Conservation (phyloP, 35 echinoderm and acorn worm genomes). For the Eucidaris tribuloides region DNA sequence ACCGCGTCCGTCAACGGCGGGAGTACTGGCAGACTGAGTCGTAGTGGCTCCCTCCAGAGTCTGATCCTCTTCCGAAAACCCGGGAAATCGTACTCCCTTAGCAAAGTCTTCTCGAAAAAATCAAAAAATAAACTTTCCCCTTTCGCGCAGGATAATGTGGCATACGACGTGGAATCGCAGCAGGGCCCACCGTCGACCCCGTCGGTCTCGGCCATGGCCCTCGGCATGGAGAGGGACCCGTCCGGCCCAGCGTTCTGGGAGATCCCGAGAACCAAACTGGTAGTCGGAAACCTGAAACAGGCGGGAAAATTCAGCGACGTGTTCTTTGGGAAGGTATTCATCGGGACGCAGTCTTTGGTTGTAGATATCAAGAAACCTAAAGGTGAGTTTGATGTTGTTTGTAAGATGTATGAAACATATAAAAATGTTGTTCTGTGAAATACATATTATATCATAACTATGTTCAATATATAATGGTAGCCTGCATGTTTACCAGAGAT, state of each 20-base stretch:
- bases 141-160: conserved; percentile 17
- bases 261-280: neutral
- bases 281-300: conserved; percentile 2
- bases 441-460: too few species aligned
- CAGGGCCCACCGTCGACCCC: neutral
- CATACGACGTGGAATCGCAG: conserved; percentile 15
- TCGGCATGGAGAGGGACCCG: neutral
- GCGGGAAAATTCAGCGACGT: neutral
- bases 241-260: neutral
- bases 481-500: too few species aligned
- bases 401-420: too few species aligned
- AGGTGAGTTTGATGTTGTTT: too few species aligned
- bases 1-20: neutral
- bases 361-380: neutral
- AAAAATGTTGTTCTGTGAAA: too few species aligned
- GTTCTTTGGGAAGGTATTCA: conserved; percentile 7
- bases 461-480: too few species aligned
- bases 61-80: neutral
- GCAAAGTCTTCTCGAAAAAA: neutral
- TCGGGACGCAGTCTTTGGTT: neutral
- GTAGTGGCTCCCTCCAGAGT: neutral
- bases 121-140: neutral
- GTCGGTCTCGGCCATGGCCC: neutral
- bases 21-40: neutral
- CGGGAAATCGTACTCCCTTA: neutral